Evolutionary conservation across 1,140 invertebrate species (phyloP).

Genomic region (Drosophila ohnishii): DNA sequence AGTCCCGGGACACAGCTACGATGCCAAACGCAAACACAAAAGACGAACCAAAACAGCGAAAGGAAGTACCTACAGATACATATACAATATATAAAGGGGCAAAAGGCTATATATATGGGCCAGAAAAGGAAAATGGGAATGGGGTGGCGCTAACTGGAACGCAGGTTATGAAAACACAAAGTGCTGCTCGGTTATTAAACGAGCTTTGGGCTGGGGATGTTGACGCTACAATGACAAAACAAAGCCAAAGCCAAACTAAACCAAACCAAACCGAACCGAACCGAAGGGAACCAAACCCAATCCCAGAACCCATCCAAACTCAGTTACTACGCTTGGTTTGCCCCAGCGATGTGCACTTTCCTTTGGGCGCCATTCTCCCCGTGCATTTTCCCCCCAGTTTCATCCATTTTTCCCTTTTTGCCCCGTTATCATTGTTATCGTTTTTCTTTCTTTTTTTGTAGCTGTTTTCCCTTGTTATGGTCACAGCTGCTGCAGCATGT

Average conservation of each 20-base stretch:
- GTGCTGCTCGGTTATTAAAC: conserved; percentile 71
- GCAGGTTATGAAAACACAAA: conserved; percentile 76
- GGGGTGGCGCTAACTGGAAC: conserved; percentile 53
- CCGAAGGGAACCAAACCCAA: conserved; percentile 30
- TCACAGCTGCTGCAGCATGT: conserved; percentile 74
- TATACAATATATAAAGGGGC: conserved; percentile 1
- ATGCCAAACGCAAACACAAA: conserved; percentile 47
- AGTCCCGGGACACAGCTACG: conserved; percentile 50
- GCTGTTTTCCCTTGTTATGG: conserved; percentile 58
- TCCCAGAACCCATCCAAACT: conserved; percentile 52
- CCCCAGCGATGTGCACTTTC: conserved; percentile 41
- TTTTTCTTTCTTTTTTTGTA: conserved; percentile 25
- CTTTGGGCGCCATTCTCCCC: conserved; percentile 24
- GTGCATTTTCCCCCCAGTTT: conserved; percentile 12
- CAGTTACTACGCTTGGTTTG: conserved; percentile 66
- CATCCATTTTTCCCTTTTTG: conserved; percentile 16
- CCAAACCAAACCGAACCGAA: conserved; percentile 35
- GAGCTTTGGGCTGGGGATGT: conserved; percentile 28
- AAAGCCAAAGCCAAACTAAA: conserved; percentile 46
- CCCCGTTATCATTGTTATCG: conserved; percentile 61
- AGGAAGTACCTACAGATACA: conserved; percentile 25
- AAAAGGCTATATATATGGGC: background rate
- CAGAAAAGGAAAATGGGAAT: conserved; percentile 10
- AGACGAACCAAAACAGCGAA: conserved; percentile 36
- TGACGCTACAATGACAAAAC: conserved; percentile 51